Base-by-base conservation (phyloP, 2,797 vertebrate species). In the Ibycter americanus region DNA sequence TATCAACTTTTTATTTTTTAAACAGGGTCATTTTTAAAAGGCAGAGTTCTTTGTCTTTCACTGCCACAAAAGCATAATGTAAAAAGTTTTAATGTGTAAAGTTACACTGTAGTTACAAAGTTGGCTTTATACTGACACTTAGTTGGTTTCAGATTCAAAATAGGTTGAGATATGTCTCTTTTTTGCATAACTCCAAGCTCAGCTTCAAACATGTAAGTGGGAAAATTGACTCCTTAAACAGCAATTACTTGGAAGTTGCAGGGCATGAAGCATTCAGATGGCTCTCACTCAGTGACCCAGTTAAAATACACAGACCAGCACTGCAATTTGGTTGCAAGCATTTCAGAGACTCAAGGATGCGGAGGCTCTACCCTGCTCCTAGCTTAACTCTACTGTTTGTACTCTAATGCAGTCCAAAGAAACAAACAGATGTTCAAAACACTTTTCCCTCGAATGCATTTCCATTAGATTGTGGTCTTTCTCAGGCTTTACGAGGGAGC, bases 211-310 rank as follows among this genome's bases (percentile, higher is more conserved):
- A 25, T 8, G 0, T 62, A 87, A 95, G 70, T 71, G 71, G 55
- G 55, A 68, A 92, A 95, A 96, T 84, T 84, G 52, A 96, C 87
- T 80, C 63, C 49, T 96, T 87, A 80, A 94, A 87, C 78, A 83
- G 86, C 83, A 90, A 77, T 96, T 93, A 89, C 83, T 85, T 95
- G 86, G 79, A 90, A 92, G 73, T 93, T 54, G 42, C 70, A 87
- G 62, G 90, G 70, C 95, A 79, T 82, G 88, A 90, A 89, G 81
- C 78, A 92, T 93, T 96, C 85, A 92, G 87, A 96, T 21, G 47
- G 63, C 66, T 93, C 52, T 73, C 51, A 32, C 38, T 82, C 73
- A 20, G 31, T 80, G 90, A 94, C 63, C 92, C 67, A 49, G 67
- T 74, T 94, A 90, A 93, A 95, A 83, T 17, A 67, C 1, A 73